Base-by-base conservation (phyloP, 2,797 vertebrate species). In the Sebastes kiyomatsui region DNA sequence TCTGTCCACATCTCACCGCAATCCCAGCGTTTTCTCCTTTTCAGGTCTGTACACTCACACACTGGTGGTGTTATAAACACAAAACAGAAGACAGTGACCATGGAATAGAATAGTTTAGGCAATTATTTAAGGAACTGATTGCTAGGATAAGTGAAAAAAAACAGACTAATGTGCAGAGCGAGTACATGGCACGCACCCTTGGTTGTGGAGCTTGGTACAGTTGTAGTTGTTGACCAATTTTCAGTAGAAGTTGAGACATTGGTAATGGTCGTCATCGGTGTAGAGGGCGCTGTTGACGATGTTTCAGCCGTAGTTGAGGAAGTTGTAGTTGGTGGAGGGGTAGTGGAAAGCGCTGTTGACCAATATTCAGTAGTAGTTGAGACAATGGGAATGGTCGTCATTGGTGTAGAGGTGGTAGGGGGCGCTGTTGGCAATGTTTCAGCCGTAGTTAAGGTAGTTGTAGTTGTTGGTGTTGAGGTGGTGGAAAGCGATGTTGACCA, bases 1-100 rank as follows among this genome's bases (percentile, higher is more conserved):
- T 95, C 95, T 55, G 46, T 74, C 95, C 95, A 96, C 1, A 7
- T 75, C 3, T 88, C 75, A 23, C 81, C 89, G 6, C 89, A 91
- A 2, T 0, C 0, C 94, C 94, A 93, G 1, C 1, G 81, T 78
- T 77, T 49, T 16, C 79, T 89, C 9, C 16, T 83, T 59, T 62
- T 87, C 23, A 72, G 30, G 42, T 94, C 93, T 6, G 0, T 69
- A 75, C 95, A 94, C 49, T 35, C 1, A 42, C 89, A 92, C 1
- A 0, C 25, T 88, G 6, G 3, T 69, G 2, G 1, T 71, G 6
- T 1, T 14, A 65, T n/a, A 20, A 35, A 68, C 3, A 60, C 2
- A 62, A 32, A 54, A 42, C 20, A 46, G 10, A 18, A 28, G 64
- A 79, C 11, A 62, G 10, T 42, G 49, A 55, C 12, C 9, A 56